These are phyloP conservation scores for Drosophila albomicans DNA, from an alignment of 1,140 invertebrate genomes.

Conservation along the genomic window DNA sequence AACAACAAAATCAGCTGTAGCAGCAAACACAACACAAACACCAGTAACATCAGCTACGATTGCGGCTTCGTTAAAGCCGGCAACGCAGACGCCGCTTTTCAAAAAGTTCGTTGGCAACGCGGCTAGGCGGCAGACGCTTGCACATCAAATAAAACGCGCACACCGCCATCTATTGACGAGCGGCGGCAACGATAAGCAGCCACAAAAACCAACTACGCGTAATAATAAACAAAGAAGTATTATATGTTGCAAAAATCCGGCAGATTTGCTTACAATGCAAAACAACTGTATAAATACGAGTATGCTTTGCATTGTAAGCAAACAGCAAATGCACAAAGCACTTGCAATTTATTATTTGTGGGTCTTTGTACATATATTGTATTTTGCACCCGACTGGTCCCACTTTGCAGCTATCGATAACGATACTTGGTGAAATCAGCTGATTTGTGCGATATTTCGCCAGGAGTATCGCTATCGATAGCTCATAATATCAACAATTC, in stretches of 20 bases:
- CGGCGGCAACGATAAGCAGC: conserved; percentile 69
- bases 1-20: conserved; percentile 12
- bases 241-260: conserved; percentile 7
- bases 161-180: conserved; percentile 81
- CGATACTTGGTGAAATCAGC: conserved; percentile 41
- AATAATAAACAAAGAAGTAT: conserved; percentile 45
- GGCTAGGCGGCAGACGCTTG: conserved; percentile 66
- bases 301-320: conserved; percentile 25
- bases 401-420: conserved; percentile 40
- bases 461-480: conserved; percentile 40
- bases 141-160: conserved; percentile 79
- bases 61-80: conserved; percentile 34
- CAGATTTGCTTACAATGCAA: conserved; percentile 13
- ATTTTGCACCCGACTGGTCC: conserved; percentile 41
- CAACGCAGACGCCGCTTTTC: conserved; percentile 40
- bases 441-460: conserved; percentile 26
- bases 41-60: conserved; percentile 10
- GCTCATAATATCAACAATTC: conserved; percentile 47
- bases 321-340: conserved; percentile 20
- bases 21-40: conserved; percentile 12
- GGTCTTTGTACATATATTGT: background rate
- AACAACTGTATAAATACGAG: background rate
- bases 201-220: conserved; percentile 64
- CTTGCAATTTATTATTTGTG: background rate
- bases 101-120: conserved; percentile 65